Evolutionary conservation across 53 echinoderm and acorn worm genomes (phyloP), one percentile per base, ranked within the genome.

Genomic region (Temnopleurus reevesii): DNA sequence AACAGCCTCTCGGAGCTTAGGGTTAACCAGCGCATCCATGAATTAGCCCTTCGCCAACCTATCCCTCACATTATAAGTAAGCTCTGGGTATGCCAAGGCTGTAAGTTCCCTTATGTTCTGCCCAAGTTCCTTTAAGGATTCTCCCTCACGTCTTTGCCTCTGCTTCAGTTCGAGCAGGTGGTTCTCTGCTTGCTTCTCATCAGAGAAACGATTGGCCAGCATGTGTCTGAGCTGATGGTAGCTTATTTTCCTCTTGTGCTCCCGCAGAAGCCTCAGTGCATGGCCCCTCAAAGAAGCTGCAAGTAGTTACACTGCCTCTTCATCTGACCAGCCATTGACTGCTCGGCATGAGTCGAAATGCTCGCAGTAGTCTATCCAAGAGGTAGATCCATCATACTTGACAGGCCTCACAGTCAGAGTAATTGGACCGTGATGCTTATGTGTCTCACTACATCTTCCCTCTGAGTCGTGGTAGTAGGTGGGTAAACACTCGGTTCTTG

Each of bases 51-150:
- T 86, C 26, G 86, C 86, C 5, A 86, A 31, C 10, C 86, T n/a
- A 31, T 86, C 86, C 5, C 61, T 46, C 4, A 63, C 86, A 15
- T 86, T 19, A 8, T 17, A 27, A 31, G 61, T 64, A 31, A 86
- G 63, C 30, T 86, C 26, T 4, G 86, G 86, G 60, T 86, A 86
- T 2, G 86, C 86, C 31, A 18, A 33, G 0, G 45, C 17, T 5
- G 86, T 64, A 21, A 86, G 49, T 86, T 86, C 86, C 13, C 86
- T 12, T 29, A 86, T 86, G 8, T 12, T 59, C 36, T 59, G 18
- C 25, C 84, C 84, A 24, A 84, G 84, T 43, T 84, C 84, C 59
- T 84, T 58, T 4, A 84, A 21, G 35, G 84, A 84, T 84, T 59
- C 84, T 2, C 59, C 41, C 1, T 58, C 38, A 0, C 30, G 33